Base-by-base conservation (phyloP, 2,113 vertebrate genomes). In the Falco punctatus region DNA sequence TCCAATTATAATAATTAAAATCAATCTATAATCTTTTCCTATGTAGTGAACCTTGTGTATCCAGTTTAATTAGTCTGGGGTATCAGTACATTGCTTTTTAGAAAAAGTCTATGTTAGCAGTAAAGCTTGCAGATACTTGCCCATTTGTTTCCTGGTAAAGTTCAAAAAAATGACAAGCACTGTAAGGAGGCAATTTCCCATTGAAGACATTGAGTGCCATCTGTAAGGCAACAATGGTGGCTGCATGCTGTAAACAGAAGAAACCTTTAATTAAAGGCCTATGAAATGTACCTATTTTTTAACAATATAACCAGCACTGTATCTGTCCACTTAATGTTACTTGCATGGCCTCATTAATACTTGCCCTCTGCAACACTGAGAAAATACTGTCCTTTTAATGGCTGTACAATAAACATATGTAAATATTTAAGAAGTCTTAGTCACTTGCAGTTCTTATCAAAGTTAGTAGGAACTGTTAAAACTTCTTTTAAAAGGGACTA, bases 111-210 rank as follows among this genome's bases (percentile, higher is more conserved):
- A 2, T 21, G 26, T 49, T 61, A 73, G 23, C 30, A 66, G 28
- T 49, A 38, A 5, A 80, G 15, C 38, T 87, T 86, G 79, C 61
- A 88, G 85, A 81, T 92, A 98, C 98, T 97, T 98, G 98, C 98
- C 98, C 98, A 59, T 98, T 97, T 95, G 98, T 96, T 96, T 98
- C 98, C 94, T 98, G 97, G 96, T 98, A 98, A 95, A 99, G 98
- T 97, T 99, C 98, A 97, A 99, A 98, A 86, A 99, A 97, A 58
- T 98, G 98, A 92, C 98, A 98, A 95, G 98, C 97, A 27, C 98
- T 98, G 48, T 99, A 98, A 38, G 98, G 98, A 66, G 98, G 98
- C 54, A 98, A 78, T 44, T 97, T 97, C 90, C 98, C 97, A 57
- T 97, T 98, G 97, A 98, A 98, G 46, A 98, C 90, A 48, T 98